phyloP scores from a whole-genome alignment of 2,113 vertebrate genomes.

The Nothoprocta perdicaria region DNA sequence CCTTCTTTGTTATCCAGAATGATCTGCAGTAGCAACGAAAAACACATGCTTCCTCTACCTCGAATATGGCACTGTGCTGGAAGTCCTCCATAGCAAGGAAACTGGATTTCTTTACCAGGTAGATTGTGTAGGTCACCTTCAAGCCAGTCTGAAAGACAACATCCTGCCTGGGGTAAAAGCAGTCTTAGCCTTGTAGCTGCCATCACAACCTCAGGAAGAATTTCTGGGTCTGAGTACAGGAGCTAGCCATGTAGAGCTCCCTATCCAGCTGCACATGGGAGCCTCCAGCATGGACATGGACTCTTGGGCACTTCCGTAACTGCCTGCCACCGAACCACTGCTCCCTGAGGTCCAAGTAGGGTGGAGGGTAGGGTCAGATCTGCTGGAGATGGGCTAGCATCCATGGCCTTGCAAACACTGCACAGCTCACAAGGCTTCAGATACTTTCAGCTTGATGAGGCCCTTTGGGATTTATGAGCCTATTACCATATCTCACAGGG shows the following conservation, averaged over 20 bases:
- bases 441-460: background rate
- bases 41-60: background rate
- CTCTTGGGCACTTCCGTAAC: background rate
- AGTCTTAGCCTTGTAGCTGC: background rate
- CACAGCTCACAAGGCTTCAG: background rate
- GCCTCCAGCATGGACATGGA: rapidly evolving
- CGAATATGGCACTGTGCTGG: background rate
- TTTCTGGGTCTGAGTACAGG: background rate
- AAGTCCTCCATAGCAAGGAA: background rate
- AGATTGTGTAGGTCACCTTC: rapidly evolving
- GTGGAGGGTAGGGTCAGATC: background rate
- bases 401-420: background rate
- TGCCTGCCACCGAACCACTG: background rate
- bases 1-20: background rate
- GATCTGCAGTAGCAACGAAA: background rate
- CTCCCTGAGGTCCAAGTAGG: background rate
- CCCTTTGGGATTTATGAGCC: background rate
- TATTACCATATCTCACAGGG: slow-evolving; percentile 22
- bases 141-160: background rate
- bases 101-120: background rate
- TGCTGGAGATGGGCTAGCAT: background rate
- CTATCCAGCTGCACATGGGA: rapidly evolving
- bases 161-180: background rate
- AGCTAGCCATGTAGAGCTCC: background rate
- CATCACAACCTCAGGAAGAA: background rate